phyloP scores from a whole-genome alignment of 2,888 invertebrate species.

The Caenorhabditis uteleia region DNA sequence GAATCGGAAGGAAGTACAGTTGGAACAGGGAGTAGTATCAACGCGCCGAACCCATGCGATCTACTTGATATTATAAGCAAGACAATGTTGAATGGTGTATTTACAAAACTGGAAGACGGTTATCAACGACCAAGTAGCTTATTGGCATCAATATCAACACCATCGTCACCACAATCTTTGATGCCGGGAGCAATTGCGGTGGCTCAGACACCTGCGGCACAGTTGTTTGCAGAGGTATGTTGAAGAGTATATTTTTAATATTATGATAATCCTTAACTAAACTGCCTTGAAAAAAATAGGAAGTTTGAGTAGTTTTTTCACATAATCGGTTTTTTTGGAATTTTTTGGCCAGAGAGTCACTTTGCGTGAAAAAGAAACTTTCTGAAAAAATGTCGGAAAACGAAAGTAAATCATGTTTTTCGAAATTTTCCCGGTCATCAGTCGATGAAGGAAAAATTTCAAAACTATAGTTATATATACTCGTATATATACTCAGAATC shows the following conservation, averaged over 20 bases:
- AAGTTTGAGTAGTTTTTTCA: too few species aligned
- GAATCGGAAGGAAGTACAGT: slow-evolving; percentile 6
- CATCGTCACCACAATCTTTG: slow-evolving; percentile 18
- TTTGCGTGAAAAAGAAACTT: neutral
- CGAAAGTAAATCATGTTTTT: too few species aligned
- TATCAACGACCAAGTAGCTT: neutral
- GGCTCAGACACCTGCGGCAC: slow-evolving; percentile 65
- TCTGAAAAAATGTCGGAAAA: too few species aligned
- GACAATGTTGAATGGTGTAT: slow-evolving; percentile 11
- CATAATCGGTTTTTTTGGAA: slow-evolving; percentile 1
- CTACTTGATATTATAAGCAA: slow-evolving; percentile 34
- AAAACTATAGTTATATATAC: too few species aligned
- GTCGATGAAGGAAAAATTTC: too few species aligned
- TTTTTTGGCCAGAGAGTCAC: neutral
- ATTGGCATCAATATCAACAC: slow-evolving; percentile 3
- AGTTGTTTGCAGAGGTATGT: slow-evolving; percentile 55
- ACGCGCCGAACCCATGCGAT: too few species aligned
- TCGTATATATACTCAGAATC: too few species aligned
- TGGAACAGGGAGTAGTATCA: neutral
- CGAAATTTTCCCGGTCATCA: too few species aligned
- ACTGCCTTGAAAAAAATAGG: too few species aligned
- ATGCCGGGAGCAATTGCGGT: slow-evolving; percentile 66
- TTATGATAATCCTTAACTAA: too few species aligned
- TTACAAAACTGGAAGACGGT: slow-evolving; percentile 2
- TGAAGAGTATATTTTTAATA: too few species aligned